Evolutionary conservation across 2,113 vertebrate species (phyloP), one percentile per base, ranked within the genome.

Genomic region (Lycocorax pyrrhopterus): DNA sequence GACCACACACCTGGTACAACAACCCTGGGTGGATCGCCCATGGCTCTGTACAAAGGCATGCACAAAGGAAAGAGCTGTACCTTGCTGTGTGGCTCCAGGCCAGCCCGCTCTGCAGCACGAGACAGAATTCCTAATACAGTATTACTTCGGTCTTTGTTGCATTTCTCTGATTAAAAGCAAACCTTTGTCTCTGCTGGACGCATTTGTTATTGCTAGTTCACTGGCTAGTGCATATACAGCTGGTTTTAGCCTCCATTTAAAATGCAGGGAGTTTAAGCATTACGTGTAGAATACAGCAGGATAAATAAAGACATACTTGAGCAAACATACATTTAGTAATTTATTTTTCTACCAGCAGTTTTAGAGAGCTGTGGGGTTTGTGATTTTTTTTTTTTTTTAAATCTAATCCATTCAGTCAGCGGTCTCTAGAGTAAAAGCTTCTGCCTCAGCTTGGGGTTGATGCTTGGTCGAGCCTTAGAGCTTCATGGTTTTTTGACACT

Each of bases 401-500:
- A 75, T 79, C 51, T 97, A 96, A 97, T 97, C 95, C 66, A 7
- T 95, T 97, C 96, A 97, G 96, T 90, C 95, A 93, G 90, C 1
- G 0, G 92, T 96, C 95, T 96, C 95, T 84, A 90, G 96, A 95
- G 96, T 88, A 96, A 97, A 97, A 96, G 84, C 89, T 95, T 95
- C 86, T 94, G 91, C 91, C 92, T 96, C 79, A 88, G 96, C 94
- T 96, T 93, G 94, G 90, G 93, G 94, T 96, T 91, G 93, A 96
- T 95, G 95, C 92, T 96, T 97, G 95, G 96, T 92, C 23, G 47
- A 90, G 78, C 83, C 95, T 97, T 96, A 96, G 97, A 96, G 94
- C 94, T 96, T 96, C 95, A 95, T 96, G 95, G 78, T 88, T 97
- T 96, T 97, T 96, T 96, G 96, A 96, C 96, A 96, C 68, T 76